Percentiles rank a stretch among this genome's conserved stretches.
phyloP scores from a whole-genome alignment of 1,140 invertebrate genomes.

The Bombus breviceps region DNA sequence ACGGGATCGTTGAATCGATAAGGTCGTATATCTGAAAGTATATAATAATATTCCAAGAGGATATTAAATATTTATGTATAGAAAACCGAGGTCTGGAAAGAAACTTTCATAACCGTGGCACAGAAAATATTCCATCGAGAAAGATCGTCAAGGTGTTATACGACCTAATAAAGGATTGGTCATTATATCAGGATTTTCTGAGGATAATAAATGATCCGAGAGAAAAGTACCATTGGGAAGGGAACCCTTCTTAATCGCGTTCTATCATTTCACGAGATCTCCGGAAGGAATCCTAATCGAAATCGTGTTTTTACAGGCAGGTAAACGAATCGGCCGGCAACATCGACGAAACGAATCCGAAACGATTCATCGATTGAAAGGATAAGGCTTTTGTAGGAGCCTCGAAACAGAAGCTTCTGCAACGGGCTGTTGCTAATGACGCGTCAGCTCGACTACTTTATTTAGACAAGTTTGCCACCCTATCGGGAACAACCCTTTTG shows the following conservation, averaged over 20 bases:
- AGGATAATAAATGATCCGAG: constrained; percentile 45
- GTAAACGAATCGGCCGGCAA: constrained; percentile 24
- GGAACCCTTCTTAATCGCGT: constrained; percentile 37
- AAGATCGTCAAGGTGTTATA: not conserved
- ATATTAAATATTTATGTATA: not conserved
- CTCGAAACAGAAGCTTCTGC: not conserved
- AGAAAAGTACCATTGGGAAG: not conserved
- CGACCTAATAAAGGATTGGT: constrained; percentile 50
- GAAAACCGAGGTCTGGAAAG: not conserved
- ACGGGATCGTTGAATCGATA: constrained; percentile 41
- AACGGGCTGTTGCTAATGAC: constrained; percentile 41
- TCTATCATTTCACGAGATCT: constrained; percentile 10
- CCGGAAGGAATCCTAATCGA: constrained; percentile 14
- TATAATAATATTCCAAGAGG: not conserved
- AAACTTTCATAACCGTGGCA: not conserved
- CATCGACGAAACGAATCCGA: not conserved
- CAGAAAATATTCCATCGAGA: too few species aligned
- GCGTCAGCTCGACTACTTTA: constrained; percentile 45
- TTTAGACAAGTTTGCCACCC: constrained; percentile 46
- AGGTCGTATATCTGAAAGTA: not conserved
- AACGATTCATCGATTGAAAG: constrained; percentile 41
- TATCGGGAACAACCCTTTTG: constrained; percentile 12
- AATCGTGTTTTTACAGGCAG: constrained; percentile 11
- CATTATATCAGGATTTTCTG: constrained; percentile 41
- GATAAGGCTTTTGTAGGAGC: constrained; percentile 1